Evolutionary conservation across 2,113 vertebrate genomes (phyloP), one percentile per base, ranked within the genome.

Genomic region (Zapornia atra): DNA sequence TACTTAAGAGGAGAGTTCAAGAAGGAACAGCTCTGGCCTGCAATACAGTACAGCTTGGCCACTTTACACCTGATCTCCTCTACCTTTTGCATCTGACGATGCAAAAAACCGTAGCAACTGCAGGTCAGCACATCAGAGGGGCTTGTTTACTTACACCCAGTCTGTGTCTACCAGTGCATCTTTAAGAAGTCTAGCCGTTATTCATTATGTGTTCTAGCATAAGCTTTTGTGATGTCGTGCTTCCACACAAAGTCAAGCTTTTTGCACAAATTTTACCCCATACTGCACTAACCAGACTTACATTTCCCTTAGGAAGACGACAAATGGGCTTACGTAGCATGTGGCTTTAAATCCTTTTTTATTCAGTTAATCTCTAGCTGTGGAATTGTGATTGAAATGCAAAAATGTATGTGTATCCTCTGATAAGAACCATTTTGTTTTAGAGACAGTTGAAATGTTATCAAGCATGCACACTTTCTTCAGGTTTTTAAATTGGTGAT

Each of bases 361-460:
- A 94, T 80, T 84, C 44, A 6, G 63, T 86, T 97, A 97, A 92
- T 95, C 96, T 91, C 77, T 91, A 82, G 91, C 96, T 90, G 65
- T 83, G 40, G 60, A 91, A 82, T 51, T 92, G 33, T 56, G 92
- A 95, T 75, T 97, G 91, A 95, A 96, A 68, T 88, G 91, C 79
- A 92, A 83, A 96, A 92, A 95, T 36, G 94, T 91, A 88, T 44
- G 76, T 95, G 78, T 82, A 87, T 97, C 96, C 97, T 87, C 91
- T 92, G 96, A 97, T 97, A 97, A 97, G 96, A 78, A 92, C 34
- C 66, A 92, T 94, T 98, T 94, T 93, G 89, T 72, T 96, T 92
- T 59, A 94, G 90, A 97, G 95, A 88, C 94, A 95, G 96, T 94
- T 28, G 21, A 97, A 97, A 95, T 53, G 60, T 82, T 94, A 97